phyloP scores from a whole-genome alignment of 2,888 invertebrate genomes.

The Griposia aprilina region DNA sequence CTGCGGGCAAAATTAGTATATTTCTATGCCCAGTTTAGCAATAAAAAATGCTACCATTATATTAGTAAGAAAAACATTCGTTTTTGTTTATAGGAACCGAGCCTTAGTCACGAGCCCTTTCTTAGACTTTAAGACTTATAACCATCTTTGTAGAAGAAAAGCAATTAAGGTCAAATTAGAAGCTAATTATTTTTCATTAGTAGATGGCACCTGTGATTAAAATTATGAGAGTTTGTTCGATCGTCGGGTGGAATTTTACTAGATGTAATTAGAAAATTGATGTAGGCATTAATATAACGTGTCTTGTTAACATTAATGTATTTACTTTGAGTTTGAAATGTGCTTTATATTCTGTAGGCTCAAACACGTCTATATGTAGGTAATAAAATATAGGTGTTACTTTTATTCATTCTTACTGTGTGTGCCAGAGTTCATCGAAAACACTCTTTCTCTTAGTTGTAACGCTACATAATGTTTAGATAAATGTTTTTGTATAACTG shows the following conservation, averaged over 20 bases:
- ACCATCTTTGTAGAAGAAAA: constrained; percentile 21
- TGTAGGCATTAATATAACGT: constrained; percentile 9
- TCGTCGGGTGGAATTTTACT: constrained; percentile 18
- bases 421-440: too few relatives aligned
- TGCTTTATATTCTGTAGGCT: neutral
- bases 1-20: too few relatives aligned
- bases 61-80: too few relatives aligned
- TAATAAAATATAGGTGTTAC: neutral
- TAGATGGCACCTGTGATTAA: constrained; percentile 26
- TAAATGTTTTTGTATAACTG: too few relatives aligned
- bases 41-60: too few relatives aligned
- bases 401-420: neutral
- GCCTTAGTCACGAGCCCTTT: neutral
- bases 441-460: too few relatives aligned
- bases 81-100: too few relatives aligned
- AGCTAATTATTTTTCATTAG: constrained; percentile 49
- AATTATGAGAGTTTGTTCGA: constrained; percentile 35
- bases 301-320: neutral
- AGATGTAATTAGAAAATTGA: constrained; percentile 41
- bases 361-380: neutral
- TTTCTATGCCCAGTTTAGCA: too few relatives aligned
- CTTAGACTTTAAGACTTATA: constrained; percentile 48
- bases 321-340: neutral
- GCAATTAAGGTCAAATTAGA: constrained; percentile 33
- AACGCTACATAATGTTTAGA: too few relatives aligned